These are phyloP conservation scores for Trichoplusia ni DNA, from an alignment of 1,140 invertebrate genomes.

Conservation along the genomic window DNA sequence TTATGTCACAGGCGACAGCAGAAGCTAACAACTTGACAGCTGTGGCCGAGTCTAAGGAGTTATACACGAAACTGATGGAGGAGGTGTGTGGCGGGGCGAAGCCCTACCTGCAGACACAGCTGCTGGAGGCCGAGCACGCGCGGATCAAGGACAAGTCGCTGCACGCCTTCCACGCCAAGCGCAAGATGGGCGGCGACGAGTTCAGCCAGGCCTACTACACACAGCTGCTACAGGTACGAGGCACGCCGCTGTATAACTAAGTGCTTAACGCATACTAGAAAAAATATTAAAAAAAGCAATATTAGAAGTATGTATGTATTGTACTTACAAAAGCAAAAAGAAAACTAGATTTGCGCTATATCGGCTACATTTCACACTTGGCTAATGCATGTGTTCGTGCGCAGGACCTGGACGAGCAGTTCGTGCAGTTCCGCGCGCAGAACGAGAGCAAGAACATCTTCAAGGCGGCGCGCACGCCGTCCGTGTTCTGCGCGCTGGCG, in stretches of 20 bases:
- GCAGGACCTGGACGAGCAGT: conserved; percentile 93
- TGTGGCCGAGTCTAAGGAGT: conserved; percentile 95
- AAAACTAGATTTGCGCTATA: no score
- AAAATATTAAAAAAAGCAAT: no score
- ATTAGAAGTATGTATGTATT: no score
- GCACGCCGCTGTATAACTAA: no score
- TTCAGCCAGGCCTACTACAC: conserved; percentile 92
- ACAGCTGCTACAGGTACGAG: conserved; percentile 86
- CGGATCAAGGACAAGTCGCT: conserved; percentile 87
- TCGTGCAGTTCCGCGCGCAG: conserved; percentile 91
- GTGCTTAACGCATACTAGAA: no score
- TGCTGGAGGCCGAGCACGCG: conserved; percentile 92
- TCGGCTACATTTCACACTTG: no score
- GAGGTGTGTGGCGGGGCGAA: conserved; percentile 93
- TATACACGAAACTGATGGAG: conserved; percentile 97
- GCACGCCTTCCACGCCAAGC: conserved; percentile 87
- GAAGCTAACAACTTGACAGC: conserved; percentile 98
- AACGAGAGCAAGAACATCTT: conserved; percentile 99
- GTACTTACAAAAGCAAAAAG: no score
- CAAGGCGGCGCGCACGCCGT: conserved; percentile 96
- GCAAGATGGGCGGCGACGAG: conserved; percentile 98
- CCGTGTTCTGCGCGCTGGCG: conserved; percentile 95
- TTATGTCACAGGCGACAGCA: conserved; percentile 91
- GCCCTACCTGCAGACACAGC: conserved; percentile 92
- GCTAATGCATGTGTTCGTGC: neutral